A percentile compares a stretch with the other conserved stretches of the same genome.
Conservation (phyloP, 2,888 invertebrate species). For the Balanococcus diminutus region DNA sequence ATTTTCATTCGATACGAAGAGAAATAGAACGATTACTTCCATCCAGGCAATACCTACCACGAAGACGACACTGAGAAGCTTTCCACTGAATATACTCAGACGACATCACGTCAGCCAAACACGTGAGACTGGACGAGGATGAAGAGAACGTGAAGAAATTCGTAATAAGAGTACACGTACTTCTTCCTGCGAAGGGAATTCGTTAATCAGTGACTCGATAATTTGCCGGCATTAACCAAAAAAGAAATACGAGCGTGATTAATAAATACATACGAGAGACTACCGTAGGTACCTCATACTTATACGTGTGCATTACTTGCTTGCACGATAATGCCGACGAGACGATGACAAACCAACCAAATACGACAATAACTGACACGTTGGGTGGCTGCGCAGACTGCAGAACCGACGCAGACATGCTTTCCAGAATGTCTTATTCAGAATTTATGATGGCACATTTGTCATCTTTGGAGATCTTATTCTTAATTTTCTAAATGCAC, state of each 20-base stretch:
- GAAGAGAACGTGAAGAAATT: neutral
- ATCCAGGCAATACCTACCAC: neutral
- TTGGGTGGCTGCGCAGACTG: neutral
- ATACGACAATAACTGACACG: neutral
- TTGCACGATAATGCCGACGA: neutral
- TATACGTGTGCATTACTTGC: neutral
- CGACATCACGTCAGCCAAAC: too few relatives aligned
- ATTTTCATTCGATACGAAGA: too few relatives aligned
- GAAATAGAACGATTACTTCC: neutral
- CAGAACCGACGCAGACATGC: neutral
- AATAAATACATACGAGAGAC: neutral
- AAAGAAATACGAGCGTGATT: neutral
- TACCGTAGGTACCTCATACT: too few relatives aligned
- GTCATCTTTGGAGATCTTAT: neutral
- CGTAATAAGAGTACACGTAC: too few relatives aligned
- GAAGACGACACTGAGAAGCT: neutral
- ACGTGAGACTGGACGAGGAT: neutral
- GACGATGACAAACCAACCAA: neutral
- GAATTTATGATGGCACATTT: neutral
- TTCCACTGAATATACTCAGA: neutral
- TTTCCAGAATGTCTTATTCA: neutral
- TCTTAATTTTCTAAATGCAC: neutral
- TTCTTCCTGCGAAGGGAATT: neutral
- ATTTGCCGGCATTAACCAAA: neutral
- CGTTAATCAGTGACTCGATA: neutral